Evolutionary conservation across 2,113 vertebrate species (phyloP).

Genomic region (Perca schrenkii): DNA sequence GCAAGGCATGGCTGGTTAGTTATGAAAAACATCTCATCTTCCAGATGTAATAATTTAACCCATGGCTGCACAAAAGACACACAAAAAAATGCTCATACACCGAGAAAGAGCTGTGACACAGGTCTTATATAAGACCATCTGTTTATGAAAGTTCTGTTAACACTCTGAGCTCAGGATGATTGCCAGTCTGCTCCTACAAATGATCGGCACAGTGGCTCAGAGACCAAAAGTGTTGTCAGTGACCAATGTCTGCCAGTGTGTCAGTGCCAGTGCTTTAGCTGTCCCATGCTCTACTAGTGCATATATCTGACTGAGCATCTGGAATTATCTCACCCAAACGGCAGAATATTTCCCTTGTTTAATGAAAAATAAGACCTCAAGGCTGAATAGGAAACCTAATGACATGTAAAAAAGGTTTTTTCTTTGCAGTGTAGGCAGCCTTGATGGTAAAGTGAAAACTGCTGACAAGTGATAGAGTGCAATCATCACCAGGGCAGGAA

Average conservation of each 20-base stretch:
- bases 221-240: slow-evolving; percentile 36
- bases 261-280: slow-evolving; percentile 6
- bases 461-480: slow-evolving; percentile 48
- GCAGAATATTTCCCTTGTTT: slow-evolving; percentile 47
- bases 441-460: slow-evolving; percentile 55
- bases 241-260: slow-evolving; percentile 7
- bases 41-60: slow-evolving; percentile 44
- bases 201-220: slow-evolving; percentile 35
- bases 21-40: slow-evolving; percentile 68
- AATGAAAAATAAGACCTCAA: slow-evolving; percentile 59
- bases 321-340: slow-evolving; percentile 44
- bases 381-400: slow-evolving; percentile 53
- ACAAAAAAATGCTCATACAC: slow-evolving; percentile 40
- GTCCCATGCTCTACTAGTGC: not conserved
- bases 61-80: slow-evolving; percentile 40
- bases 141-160: slow-evolving; percentile 66
- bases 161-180: slow-evolving; percentile 33
- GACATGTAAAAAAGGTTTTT: slow-evolving; percentile 29
- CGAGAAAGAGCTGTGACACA: slow-evolving; percentile 42
- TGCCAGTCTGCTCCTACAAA: slow-evolving; percentile 36
- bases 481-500: slow-evolving; percentile 49
- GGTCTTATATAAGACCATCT: slow-evolving; percentile 53
- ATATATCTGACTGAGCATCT: not conserved
- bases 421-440: slow-evolving; percentile 35
- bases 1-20: slow-evolving; percentile 45